These are phyloP conservation scores for Caranx ignobilis DNA, from an alignment of 2,113 vertebrate species.

Conservation along the genomic window DNA sequence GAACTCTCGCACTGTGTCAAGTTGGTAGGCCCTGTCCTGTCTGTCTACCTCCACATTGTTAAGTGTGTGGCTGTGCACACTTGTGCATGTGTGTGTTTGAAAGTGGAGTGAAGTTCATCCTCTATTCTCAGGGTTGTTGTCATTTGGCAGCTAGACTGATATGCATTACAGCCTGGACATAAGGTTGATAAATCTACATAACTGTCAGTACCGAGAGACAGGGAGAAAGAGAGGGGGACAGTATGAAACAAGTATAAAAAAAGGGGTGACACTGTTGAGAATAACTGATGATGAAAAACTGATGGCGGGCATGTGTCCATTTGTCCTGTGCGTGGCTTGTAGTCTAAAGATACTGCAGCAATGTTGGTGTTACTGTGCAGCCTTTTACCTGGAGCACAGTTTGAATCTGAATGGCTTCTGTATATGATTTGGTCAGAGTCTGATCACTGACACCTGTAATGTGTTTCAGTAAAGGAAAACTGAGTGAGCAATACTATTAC, in stretches of 20 bases:
- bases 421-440: slow-evolving; percentile 5
- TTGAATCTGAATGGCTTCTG: slow-evolving; percentile 4
- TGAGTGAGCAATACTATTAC: background rate
- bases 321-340: background rate
- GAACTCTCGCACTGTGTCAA: background rate
- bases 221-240: background rate
- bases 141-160: slow-evolving; percentile 68
- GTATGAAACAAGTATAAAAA: slow-evolving; percentile 10
- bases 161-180: slow-evolving; percentile 48
- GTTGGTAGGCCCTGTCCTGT: background rate
- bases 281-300: slow-evolving; percentile 33
- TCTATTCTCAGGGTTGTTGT: slow-evolving; percentile 67
- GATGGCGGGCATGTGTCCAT: background rate
- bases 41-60: background rate
- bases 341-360: slow-evolving; percentile 20
- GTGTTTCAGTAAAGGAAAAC: too few relatives aligned
- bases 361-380: background rate
- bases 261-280: slow-evolving; percentile 14
- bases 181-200: slow-evolving; percentile 59
- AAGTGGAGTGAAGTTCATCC: slow-evolving; percentile 45
- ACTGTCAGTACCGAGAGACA: slow-evolving; percentile 46
- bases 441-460: background rate
- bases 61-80: background rate
- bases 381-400: background rate
- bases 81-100: slow-evolving; percentile 26